Evolutionary conservation across 2,888 invertebrate genomes (phyloP).

Genomic region (Agrochola lota): DNA sequence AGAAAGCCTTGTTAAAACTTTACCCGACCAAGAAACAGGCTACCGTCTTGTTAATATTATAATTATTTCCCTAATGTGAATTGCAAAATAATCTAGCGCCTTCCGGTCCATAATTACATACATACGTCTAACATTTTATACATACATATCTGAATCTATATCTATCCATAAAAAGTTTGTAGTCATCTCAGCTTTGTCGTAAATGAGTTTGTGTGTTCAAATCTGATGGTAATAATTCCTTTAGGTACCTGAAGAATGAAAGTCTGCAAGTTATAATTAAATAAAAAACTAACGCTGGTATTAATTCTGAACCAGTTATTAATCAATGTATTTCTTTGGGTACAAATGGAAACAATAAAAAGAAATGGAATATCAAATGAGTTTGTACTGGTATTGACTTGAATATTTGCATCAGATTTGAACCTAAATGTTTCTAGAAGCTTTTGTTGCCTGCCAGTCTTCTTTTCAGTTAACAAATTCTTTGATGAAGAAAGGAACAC

Average conservation of each 20-base stretch:
- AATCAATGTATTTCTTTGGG: conserved; percentile 15
- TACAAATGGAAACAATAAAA: conserved; percentile 1
- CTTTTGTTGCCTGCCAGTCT: conserved; percentile 20
- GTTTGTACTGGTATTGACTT: background rate
- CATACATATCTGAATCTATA: conserved; percentile 58
- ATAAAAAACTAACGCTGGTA: conserved; percentile 16
- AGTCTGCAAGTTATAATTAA: conserved; percentile 14
- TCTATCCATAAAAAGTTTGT: conserved; percentile 39
- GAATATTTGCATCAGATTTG: background rate
- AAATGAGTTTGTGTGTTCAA: conserved; percentile 29
- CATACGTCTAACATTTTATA: conserved; percentile 66
- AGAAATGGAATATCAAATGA: background rate
- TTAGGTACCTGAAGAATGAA: conserved; percentile 14
- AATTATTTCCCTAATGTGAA: conserved; percentile 72
- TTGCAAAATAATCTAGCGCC: conserved; percentile 74
- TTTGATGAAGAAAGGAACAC: conserved; percentile 15
- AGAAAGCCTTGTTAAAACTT: conserved; percentile 42
- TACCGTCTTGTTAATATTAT: conserved; percentile 62
- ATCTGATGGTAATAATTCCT: conserved; percentile 19
- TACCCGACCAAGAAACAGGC: conserved; percentile 37
- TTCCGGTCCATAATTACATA: conserved; percentile 77
- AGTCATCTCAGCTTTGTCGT: conserved; percentile 22
- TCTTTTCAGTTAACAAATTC: background rate
- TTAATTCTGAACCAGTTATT: conserved; percentile 3
- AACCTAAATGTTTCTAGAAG: conserved; percentile 12